A percentile compares a stretch with the other conserved stretches of the same genome.
Evolutionary conservation across 2,113 vertebrate genomes (phyloP).

Genomic region (Ictidomys tridecemlineatus): DNA sequence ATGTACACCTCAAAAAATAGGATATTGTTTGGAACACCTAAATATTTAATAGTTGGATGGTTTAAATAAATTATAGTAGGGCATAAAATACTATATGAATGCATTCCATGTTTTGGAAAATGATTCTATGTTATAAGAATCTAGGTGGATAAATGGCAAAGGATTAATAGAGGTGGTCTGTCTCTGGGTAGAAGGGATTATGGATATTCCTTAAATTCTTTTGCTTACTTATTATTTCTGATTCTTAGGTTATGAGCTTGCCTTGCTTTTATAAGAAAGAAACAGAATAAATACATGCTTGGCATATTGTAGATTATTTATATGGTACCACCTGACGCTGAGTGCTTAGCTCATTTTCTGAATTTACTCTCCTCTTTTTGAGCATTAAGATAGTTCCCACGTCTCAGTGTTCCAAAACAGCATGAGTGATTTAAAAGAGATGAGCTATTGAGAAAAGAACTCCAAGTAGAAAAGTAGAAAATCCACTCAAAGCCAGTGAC

Average conservation of each 20-base stretch:
- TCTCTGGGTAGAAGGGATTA: neutral
- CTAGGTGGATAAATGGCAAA: neutral
- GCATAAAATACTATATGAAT: neutral
- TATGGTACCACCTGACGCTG: neutral
- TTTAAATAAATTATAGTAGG: neutral
- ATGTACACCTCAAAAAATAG: neutral
- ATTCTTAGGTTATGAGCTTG: neutral
- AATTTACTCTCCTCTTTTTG: neutral
- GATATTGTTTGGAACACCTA: neutral
- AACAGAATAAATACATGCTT: neutral
- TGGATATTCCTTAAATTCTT: neutral
- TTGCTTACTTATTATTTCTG: neutral
- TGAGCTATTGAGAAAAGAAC: neutral
- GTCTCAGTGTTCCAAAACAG: neutral
- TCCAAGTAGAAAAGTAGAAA: neutral
- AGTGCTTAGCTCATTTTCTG: neutral
- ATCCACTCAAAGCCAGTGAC: neutral
- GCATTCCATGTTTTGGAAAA: neutral
- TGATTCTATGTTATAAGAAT: neutral
- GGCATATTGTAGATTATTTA: neutral
- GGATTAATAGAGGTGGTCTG: neutral
- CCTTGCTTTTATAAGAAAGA: neutral
- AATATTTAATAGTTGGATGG: neutral
- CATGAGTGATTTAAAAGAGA: neutral
- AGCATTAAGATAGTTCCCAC: slow-evolving; percentile 14